Conservation (phyloP, 1,140 invertebrate genomes). For the Oryctes rhinoceros region DNA sequence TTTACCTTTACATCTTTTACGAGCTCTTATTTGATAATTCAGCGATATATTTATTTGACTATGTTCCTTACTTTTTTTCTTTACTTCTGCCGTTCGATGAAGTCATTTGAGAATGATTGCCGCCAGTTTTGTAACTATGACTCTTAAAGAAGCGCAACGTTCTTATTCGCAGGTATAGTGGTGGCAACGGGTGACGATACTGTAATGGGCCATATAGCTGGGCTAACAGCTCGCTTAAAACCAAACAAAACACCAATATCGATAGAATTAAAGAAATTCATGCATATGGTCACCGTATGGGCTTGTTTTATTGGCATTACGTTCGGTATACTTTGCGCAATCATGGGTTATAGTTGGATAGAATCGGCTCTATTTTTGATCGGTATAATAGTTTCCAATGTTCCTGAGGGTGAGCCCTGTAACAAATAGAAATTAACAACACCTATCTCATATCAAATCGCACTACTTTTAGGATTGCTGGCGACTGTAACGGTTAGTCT, state of each 20-base stretch:
- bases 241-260: conserved; percentile 80
- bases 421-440: background rate
- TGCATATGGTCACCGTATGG: conserved; percentile 78
- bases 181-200: conserved; percentile 83
- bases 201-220: conserved; percentile 86
- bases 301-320: conserved; percentile 79
- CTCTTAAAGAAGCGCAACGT: too few relatives aligned
- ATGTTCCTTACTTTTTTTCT: too few relatives aligned
- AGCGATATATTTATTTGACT: too few relatives aligned
- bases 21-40: too few relatives aligned
- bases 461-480: conserved; percentile 64
- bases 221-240: conserved; percentile 76
- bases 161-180: conserved; percentile 65
- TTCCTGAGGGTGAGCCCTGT: conserved; percentile 71
- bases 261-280: conserved; percentile 81
- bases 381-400: conserved; percentile 86
- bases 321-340: conserved; percentile 78
- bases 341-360: conserved; percentile 75
- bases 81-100: too few relatives aligned
- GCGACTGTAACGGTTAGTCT: conserved; percentile 83
- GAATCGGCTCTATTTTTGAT: conserved; percentile 85
- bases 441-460: conserved; percentile 27
- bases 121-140: too few relatives aligned
- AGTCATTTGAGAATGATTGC: too few relatives aligned
- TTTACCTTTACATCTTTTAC: too few relatives aligned